Evolutionary conservation across 2,113 vertebrate genomes (phyloP).

Genomic region (Notiomystis cincta): DNA sequence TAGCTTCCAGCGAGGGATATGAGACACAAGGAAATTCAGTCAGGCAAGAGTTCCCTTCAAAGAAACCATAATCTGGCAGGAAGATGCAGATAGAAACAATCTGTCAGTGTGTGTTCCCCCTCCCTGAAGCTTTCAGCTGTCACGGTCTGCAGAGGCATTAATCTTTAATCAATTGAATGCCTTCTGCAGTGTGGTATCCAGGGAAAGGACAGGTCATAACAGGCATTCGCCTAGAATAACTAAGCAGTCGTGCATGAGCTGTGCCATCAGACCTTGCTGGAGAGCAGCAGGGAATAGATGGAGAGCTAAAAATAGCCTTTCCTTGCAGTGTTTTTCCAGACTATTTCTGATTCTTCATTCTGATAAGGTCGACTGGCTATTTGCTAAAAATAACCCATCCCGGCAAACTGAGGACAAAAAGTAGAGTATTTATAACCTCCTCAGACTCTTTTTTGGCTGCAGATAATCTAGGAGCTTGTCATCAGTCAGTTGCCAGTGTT

Average conservation of each 20-base stretch:
- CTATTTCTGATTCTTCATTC: slow-evolving; percentile 87
- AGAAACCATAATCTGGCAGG: slow-evolving; percentile 25
- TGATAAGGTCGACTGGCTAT: slow-evolving; percentile 80
- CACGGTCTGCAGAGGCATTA: slow-evolving; percentile 73
- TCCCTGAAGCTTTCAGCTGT: slow-evolving; percentile 46
- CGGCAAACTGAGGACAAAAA: slow-evolving; percentile 79
- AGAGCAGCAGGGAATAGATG: slow-evolving; percentile 62
- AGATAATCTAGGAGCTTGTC: slow-evolving; percentile 32
- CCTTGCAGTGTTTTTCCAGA: slow-evolving; percentile 72
- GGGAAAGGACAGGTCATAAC: slow-evolving; percentile 38
- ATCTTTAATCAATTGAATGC: slow-evolving; percentile 75
- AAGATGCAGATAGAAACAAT: slow-evolving; percentile 53
- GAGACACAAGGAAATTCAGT: not conserved
- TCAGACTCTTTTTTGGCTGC: slow-evolving; percentile 42
- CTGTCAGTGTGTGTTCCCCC: slow-evolving; percentile 36
- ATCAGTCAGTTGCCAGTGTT: slow-evolving; percentile 32
- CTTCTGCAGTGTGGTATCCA: slow-evolving; percentile 67
- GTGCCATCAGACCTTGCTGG: slow-evolving; percentile 65
- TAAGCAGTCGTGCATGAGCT: slow-evolving; percentile 37
- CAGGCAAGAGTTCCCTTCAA: not conserved
- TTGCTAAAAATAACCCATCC: slow-evolving; percentile 85
- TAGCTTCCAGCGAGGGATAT: not conserved
- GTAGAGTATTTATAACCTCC: slow-evolving; percentile 73
- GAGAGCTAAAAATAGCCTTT: slow-evolving; percentile 72
- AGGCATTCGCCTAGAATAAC: slow-evolving; percentile 65